Base-by-base conservation (phyloP, 2,113 vertebrate genomes). In the Nesogale talazaci region DNA sequence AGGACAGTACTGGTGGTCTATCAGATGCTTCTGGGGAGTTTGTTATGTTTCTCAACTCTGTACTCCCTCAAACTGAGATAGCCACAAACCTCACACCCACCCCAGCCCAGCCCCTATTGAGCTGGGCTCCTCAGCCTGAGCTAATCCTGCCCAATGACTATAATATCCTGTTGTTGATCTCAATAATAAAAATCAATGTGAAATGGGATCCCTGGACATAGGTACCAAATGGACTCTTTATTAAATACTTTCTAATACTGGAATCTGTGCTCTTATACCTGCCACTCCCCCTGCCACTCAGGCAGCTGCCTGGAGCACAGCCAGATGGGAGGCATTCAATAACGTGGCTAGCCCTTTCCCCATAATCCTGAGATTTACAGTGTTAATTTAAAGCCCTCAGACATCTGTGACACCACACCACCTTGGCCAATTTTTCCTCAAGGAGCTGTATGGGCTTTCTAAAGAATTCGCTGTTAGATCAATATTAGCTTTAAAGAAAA, bases 291-390 rank as follows among this genome's bases (percentile, higher is more conserved):
- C 86, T 25, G 23, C 40, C 74, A 78, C 76, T 91, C 83, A 94
- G 89, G 52, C 92, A 69, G 72, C 87, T 80, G 79, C 87, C n/a
- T 23, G 59, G 89, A 91, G 85, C 70, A 92, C 34, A 95, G 92
- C 86, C 94, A 95, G 79, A 93, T 92, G 94, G 91, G 89, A 96
- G 89, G 89, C 94, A 83, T 94, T 94, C 88, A 94, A 94, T 95
- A 94, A 96, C 90, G 89, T 95, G 80, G 25, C 75, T 89, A 85
- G 85, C 80, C 96, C 93, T 95, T 90, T 59, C 42, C 56, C 87
- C 96, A 92, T 89, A 96, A 96, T 94, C 78, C 79, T 92, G 91
- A 97, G 95, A 97, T 97, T 97, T 97, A 97, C 93, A 88, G 94
- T 94, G 88, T 96, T 97, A 96, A 97, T 97, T 96, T 97, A 97